These are phyloP conservation scores for Meteorus colon DNA, from an alignment of 2,888 invertebrate genomes.

Conservation along the genomic window DNA sequence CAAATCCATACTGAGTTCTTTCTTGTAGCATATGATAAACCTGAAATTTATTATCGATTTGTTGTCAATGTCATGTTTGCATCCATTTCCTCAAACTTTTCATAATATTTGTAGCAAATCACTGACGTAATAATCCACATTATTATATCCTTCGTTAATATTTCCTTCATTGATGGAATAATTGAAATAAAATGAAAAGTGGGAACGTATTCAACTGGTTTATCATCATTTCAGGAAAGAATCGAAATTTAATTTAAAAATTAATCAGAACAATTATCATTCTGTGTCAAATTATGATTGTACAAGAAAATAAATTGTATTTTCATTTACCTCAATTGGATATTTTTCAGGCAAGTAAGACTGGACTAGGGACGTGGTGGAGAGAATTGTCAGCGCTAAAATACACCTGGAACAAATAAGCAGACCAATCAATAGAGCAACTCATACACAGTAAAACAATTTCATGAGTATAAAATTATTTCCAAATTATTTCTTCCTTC, in stretches of 20 bases:
- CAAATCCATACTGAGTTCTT: constrained; percentile 63
- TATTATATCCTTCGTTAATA: background rate
- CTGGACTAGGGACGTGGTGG: constrained; percentile 57
- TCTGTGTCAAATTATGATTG: background rate
- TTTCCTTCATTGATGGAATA: background rate
- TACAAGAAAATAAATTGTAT: background rate
- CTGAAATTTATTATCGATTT: constrained; percentile 51
- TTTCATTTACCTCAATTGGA: constrained; percentile 66
- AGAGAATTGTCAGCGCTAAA: constrained; percentile 61
- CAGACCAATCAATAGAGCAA: constrained; percentile 2
- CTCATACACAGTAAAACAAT: background rate
- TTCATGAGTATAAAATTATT: background rate
- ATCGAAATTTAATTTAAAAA: no score
- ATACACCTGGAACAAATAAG: constrained; percentile 65
- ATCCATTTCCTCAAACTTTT: no score
- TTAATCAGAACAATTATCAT: no score
- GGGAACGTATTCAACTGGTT: no score
- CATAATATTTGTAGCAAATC: no score
- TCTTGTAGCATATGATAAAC: constrained; percentile 69
- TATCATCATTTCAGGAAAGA: no score
- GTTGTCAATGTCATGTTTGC: background rate
- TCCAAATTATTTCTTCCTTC: background rate
- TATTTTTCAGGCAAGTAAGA: constrained; percentile 66
- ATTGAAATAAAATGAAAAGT: background rate
- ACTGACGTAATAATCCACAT: no score